These are phyloP conservation scores for Drosophila santomea DNA, from an alignment of 1,140 invertebrate species.

Conservation along the genomic window DNA sequence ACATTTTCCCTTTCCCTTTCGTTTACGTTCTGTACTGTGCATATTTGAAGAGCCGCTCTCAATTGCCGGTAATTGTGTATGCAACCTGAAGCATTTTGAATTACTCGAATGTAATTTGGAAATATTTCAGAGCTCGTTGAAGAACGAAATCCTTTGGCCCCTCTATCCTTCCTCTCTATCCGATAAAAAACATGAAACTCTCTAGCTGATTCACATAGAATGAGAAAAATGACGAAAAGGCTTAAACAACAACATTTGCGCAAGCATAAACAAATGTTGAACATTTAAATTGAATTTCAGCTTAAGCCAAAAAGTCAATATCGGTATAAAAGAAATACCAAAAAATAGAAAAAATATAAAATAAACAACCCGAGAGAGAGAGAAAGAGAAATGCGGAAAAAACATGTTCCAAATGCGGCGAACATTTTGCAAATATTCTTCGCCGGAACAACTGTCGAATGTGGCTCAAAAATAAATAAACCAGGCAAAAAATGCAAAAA, in stretches of 20 bases:
- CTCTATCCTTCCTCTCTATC: neutral
- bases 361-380: neutral
- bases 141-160: neutral
- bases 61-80: slow-evolving; percentile 3
- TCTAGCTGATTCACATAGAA: neutral
- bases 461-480: slow-evolving; percentile 33
- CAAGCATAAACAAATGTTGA: slow-evolving; percentile 9
- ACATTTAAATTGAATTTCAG: slow-evolving; percentile 65
- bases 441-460: slow-evolving; percentile 20
- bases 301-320: slow-evolving; percentile 57
- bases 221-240: slow-evolving; percentile 9
- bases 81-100: neutral
- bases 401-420: slow-evolving; percentile 37
- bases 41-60: slow-evolving; percentile 17
- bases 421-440: slow-evolving; percentile 41
- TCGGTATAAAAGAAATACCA: slow-evolving; percentile 7
- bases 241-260: slow-evolving; percentile 12
- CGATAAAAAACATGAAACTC: neutral
- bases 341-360: slow-evolving; percentile 1
- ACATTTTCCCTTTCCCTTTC: neutral
- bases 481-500: slow-evolving; percentile 21
- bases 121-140: slow-evolving; percentile 1
- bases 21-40: neutral
- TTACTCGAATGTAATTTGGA: neutral
- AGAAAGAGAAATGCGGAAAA: slow-evolving; percentile 15